Evolutionary conservation across 1,140 invertebrate species (phyloP).

Genomic region (Apis cerana): DNA sequence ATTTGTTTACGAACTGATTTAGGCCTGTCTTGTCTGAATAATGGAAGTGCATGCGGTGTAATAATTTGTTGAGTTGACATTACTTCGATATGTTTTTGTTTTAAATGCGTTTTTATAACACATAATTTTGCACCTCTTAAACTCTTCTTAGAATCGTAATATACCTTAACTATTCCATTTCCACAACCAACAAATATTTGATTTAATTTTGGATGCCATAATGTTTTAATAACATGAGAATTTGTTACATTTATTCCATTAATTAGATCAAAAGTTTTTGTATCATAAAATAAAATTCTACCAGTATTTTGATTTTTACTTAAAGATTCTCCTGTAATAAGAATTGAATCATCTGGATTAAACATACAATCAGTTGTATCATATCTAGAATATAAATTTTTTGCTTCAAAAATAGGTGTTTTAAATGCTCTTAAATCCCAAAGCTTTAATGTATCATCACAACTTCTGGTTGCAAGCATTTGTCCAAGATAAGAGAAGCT

Average conservation of each 20-base stretch:
- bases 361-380: slow-evolving; percentile 96
- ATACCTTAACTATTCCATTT: slow-evolving; percentile 94
- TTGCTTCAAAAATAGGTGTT: slow-evolving; percentile 86
- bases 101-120: slow-evolving; percentile 90
- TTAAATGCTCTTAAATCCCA: slow-evolving; percentile 96
- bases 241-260: slow-evolving; percentile 88
- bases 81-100: slow-evolving; percentile 91
- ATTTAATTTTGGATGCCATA: slow-evolving; percentile 99
- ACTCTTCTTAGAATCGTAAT: slow-evolving; percentile 93
- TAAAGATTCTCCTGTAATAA: slow-evolving; percentile 94
- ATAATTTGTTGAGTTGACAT: slow-evolving; percentile 97
- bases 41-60: slow-evolving; percentile 96
- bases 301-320: slow-evolving; percentile 87
- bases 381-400: slow-evolving; percentile 91
- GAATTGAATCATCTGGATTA: slow-evolving; percentile 95
- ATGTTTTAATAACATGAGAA: slow-evolving; percentile 92
- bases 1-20: slow-evolving; percentile 94
- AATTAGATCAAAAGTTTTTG: slow-evolving; percentile 89
- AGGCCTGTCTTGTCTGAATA: slow-evolving; percentile 96
- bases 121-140: slow-evolving; percentile 95
- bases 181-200: slow-evolving; percentile 97
- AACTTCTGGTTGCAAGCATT: slow-evolving; percentile 90
- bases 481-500: slow-evolving; percentile 94
- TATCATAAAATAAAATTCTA: slow-evolving; percentile 91
- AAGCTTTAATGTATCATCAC: slow-evolving; percentile 97